These are phyloP conservation scores for Sinocyclocheilus anshuiensis DNA, from an alignment of 2,113 vertebrate genomes.

Conservation along the genomic window DNA sequence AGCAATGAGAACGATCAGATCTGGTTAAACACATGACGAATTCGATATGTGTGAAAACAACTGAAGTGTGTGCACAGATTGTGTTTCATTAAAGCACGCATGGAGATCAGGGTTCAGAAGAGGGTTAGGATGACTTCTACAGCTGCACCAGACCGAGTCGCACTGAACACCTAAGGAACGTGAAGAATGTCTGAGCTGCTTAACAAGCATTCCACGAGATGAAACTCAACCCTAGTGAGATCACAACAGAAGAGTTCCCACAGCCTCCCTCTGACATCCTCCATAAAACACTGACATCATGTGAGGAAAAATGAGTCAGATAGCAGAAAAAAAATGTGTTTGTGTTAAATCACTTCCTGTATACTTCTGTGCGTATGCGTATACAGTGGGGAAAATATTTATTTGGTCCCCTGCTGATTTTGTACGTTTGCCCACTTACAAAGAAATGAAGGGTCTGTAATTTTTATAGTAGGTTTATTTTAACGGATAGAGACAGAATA, in stretches of 20 bases:
- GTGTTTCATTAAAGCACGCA: conserved; percentile 23
- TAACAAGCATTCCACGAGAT: conserved; percentile 66
- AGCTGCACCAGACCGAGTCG: conserved; percentile 47
- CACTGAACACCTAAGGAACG: conserved; percentile 62
- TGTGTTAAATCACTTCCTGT: not conserved
- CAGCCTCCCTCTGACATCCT: conserved; percentile 64
- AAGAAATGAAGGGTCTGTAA: no score
- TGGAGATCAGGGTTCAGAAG: conserved; percentile 31
- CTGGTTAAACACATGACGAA: not conserved
- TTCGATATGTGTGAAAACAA: conserved; percentile 22
- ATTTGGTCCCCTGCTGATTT: no score
- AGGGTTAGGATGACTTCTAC: conserved; percentile 51
- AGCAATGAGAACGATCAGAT: not conserved
- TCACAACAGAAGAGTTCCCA: conserved; percentile 76
- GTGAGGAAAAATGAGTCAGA: conserved; percentile 7
- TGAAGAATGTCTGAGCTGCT: conserved; percentile 66
- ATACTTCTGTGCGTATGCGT: not conserved
- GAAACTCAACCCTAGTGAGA: conserved; percentile 75
- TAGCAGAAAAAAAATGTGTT: not conserved
- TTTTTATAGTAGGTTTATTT: no score
- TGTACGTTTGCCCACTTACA: no score
- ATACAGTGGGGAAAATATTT: no score
- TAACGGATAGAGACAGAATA: no score
- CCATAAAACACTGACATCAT: conserved; percentile 47
- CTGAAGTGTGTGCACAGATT: conserved; percentile 25